Base-by-base conservation (phyloP, 2,113 vertebrate species). In the Fukomys damarensis region DNA sequence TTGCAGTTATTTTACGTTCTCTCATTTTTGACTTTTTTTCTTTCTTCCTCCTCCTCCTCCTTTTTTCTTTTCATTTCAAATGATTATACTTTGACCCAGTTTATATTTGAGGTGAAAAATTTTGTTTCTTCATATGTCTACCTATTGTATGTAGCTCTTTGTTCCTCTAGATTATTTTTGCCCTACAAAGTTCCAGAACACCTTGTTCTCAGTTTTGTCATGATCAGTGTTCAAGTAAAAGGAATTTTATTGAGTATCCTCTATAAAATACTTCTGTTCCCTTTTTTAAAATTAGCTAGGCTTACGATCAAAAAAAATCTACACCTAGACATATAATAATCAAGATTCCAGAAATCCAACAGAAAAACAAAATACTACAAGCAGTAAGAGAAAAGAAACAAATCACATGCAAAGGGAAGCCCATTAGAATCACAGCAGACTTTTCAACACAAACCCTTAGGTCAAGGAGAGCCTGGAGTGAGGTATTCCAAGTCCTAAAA, bases 161-260 rank as follows among this genome's bases (percentile, higher is more conserved):
- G 38, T 84, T 74, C 28, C 2, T 49, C 84, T 72, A 89, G 52
- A 80, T 35, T 92, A 79, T 85, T 94, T 94, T 93, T 93, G 8
- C 46, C 88, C 56, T 66, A 12, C 91, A 59, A 79, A 95, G 49
- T 89, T 89, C 4, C 6, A 92, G 56, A 22, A 91, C 12, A 79
- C 14, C 86, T 5, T 74, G 19, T 54, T 49, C 26, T 95, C 13
- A 11, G 32, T 95, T 81, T 94, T 14, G 38, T 85, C 26, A 61
- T 43, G 7, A 46, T 68, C 89, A 70, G 5, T 81, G 85, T 95
- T 87, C 70, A 94, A 76, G 83, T 83, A 95, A 86, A 91, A 92
- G 77, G 9, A 26, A 52, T n/a, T 85, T 81, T 90, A 19, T 59
- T 65, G 38, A 93, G 16, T 35, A 49, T 61, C 14, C 20, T 49